A percentile compares a stretch with the other conserved stretches of the same genome.
Evolutionary conservation across 2,797 vertebrate genomes (phyloP).

Genomic region (Enteromius fasciolatus): DNA sequence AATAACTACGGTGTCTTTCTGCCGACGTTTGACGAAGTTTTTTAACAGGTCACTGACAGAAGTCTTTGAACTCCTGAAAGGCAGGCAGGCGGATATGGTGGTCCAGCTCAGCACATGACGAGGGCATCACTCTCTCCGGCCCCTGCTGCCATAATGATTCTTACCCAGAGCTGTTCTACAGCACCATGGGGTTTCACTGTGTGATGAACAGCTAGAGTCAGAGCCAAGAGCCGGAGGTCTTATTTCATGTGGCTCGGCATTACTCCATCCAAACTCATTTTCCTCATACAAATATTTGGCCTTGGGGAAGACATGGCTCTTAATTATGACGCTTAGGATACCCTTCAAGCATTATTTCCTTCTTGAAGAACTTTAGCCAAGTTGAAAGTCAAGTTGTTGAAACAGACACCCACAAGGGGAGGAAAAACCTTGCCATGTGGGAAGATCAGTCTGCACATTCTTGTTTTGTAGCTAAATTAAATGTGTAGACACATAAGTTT

Average conservation of each 20-base stretch:
- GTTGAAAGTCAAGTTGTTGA: conserved; percentile 15
- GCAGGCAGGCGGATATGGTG: conserved; percentile 49
- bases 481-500: conserved; percentile 20
- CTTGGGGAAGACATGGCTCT: conserved; percentile 64
- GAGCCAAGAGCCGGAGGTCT: conserved; percentile 67
- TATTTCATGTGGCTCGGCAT: conserved; percentile 66
- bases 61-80: conserved; percentile 59
- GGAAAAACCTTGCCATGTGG: neutral
- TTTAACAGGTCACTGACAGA: conserved; percentile 58
- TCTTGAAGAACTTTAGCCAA: conserved; percentile 40
- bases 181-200: conserved; percentile 56
- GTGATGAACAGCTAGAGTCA: conserved; percentile 57
- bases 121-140: conserved; percentile 64
- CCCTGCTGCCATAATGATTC: conserved; percentile 65
- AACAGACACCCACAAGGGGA: conserved; percentile 13
- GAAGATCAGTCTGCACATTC: neutral
- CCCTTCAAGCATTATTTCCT: conserved; percentile 70
- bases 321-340: conserved; percentile 59
- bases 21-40: neutral
- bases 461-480: conserved; percentile 37
- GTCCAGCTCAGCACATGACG: conserved; percentile 53
- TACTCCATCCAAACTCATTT: conserved; percentile 65
- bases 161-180: conserved; percentile 68
- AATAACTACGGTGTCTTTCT: neutral
- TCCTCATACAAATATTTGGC: conserved; percentile 67